Evolutionary conservation across 92 coral and sea anemone genomes (phyloP).

Genomic region (Phenganax subtilis): DNA sequence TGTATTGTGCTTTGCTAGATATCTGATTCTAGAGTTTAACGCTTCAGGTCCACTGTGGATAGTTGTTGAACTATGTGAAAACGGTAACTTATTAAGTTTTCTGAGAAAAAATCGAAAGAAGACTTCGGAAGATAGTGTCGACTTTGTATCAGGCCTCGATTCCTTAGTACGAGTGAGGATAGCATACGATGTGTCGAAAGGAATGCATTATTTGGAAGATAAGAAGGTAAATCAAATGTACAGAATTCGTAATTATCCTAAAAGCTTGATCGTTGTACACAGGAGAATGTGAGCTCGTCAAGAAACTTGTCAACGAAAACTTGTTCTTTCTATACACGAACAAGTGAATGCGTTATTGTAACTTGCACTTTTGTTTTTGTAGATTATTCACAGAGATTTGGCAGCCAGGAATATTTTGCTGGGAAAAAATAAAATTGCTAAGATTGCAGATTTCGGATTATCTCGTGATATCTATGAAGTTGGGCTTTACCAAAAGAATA

Average conservation of each 20-base stretch:
- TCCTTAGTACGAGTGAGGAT: constrained; percentile 60
- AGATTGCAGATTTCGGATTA: constrained; percentile 87
- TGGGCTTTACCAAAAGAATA: constrained; percentile 63
- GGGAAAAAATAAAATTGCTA: constrained; percentile 60
- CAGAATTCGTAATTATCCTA: background rate
- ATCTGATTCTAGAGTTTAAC: background rate
- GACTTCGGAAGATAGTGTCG: constrained; percentile 53
- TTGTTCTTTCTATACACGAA: no score
- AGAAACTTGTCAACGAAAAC: no score
- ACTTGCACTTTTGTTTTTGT: no score
- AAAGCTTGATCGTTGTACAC: no score
- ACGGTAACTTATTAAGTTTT: constrained; percentile 64
- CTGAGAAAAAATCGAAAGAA: constrained; percentile 66
- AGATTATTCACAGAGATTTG: no score
- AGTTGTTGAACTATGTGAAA: constrained; percentile 71
- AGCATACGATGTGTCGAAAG: constrained; percentile 71
- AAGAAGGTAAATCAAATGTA: constrained; percentile 57
- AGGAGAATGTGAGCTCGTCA: no score
- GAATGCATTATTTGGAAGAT: constrained; percentile 71
- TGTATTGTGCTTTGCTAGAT: no score
- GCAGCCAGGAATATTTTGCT: no score
- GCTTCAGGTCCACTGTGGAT: constrained; percentile 70
- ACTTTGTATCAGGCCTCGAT: constrained; percentile 53
- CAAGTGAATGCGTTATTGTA: background rate
- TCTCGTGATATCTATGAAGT: no score